Percentiles rank a stretch among this genome's conserved stretches.
These are phyloP conservation scores for Eilema sororculum DNA, from an alignment of 2,888 invertebrate species.

Conservation along the genomic window DNA sequence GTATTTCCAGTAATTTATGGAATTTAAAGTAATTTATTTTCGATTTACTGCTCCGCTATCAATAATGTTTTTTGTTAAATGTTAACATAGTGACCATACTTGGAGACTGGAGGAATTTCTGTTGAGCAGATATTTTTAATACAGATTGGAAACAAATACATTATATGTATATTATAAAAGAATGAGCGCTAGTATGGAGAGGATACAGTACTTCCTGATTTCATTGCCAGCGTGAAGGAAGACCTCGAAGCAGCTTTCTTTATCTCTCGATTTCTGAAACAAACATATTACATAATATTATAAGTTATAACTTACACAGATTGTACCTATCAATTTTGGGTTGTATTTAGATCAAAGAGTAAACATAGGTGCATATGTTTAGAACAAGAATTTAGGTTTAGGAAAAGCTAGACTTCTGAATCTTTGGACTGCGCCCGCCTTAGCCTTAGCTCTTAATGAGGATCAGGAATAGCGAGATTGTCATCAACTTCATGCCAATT, in stretches of 20 bases:
- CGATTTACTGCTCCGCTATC: slow-evolving; percentile 35
- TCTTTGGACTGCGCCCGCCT: no score
- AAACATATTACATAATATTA: no score
- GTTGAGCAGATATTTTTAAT: slow-evolving; percentile 48
- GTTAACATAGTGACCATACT: slow-evolving; percentile 31
- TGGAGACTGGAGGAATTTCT: slow-evolving; percentile 30
- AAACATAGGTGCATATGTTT: no score
- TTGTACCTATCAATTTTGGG: no score
- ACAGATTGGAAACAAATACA: neutral
- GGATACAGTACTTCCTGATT: neutral
- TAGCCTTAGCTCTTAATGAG: no score
- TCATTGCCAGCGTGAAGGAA: neutral
- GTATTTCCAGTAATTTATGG: slow-evolving; percentile 49
- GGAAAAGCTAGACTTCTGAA: no score
- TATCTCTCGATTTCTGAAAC: neutral
- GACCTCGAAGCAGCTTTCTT: neutral
- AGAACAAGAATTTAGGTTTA: no score
- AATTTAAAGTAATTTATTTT: slow-evolving; percentile 38
- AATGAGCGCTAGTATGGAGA: neutral
- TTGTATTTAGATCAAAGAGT: no score
- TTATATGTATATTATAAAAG: neutral
- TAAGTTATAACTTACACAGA: no score
- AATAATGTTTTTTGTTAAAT: slow-evolving; percentile 42
- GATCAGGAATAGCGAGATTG: no score
- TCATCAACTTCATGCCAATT: no score